Conservation (phyloP, 2,888 invertebrate genomes). For the Amphipoea oculea region DNA sequence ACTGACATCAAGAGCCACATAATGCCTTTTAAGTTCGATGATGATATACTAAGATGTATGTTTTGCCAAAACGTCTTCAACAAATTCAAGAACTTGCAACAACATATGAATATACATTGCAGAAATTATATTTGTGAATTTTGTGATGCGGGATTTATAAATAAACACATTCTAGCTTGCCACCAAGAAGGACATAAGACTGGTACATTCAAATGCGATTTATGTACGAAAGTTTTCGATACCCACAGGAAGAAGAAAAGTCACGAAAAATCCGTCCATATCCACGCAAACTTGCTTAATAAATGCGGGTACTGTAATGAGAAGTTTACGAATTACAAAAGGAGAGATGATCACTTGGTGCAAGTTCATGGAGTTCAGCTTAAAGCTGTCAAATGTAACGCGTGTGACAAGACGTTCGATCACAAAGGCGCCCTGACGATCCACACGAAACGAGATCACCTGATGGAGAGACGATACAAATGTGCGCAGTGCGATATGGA, state of each 20-base stretch:
- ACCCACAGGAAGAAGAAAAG: constrained; percentile 83
- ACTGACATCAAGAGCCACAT: constrained; percentile 66
- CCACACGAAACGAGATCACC: constrained; percentile 79
- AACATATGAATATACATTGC: constrained; percentile 84
- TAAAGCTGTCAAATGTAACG: constrained; percentile 74
- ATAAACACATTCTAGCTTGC: constrained; percentile 74
- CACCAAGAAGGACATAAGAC: constrained; percentile 78
- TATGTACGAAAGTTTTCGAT: constrained; percentile 87
- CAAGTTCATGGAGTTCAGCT: constrained; percentile 75
- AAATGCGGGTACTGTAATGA: constrained; percentile 80
- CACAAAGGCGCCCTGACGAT: constrained; percentile 72
- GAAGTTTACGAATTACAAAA: constrained; percentile 76
- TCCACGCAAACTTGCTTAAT: constrained; percentile 71
- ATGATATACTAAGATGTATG: constrained; percentile 58
- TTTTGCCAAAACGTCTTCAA: constrained; percentile 59
- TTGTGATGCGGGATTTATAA: constrained; percentile 81
- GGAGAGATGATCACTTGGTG: constrained; percentile 75
- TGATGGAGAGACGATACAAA: constrained; percentile 77
- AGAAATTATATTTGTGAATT: constrained; percentile 80
- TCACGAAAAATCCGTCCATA: constrained; percentile 84
- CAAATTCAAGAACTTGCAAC: constrained; percentile 72
- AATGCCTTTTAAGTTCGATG: constrained; percentile 65
- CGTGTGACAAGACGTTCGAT: constrained; percentile 76
- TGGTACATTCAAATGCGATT: constrained; percentile 78
- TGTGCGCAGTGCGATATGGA: constrained; percentile 78